Evolutionary conservation across 2,888 invertebrate genomes (phyloP), one percentile per base, ranked within the genome.

Genomic region (Nemapogon koenigi): DNA sequence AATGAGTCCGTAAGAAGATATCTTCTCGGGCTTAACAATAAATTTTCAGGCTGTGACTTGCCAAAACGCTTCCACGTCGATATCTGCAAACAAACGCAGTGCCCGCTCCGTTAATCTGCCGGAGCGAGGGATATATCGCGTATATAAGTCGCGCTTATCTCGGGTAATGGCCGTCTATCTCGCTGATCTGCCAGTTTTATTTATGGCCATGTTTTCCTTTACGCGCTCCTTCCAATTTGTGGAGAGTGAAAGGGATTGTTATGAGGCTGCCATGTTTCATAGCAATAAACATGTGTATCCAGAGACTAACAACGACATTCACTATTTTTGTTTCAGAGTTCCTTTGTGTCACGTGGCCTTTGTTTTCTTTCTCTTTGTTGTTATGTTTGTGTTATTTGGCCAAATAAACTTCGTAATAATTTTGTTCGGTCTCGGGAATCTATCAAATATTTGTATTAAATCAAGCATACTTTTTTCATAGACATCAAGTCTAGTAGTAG

Each of bases 1-100:
- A 78, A 78, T 76, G 78, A 76, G 76, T 66, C 70, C 57, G 72
- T 72, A 76, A 75, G 73, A 76, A 72, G 75, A 76, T 78, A 78
- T 76, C 73, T 66, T 62, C 58, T 57, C 52, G 64, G 66, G 63
- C 61, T 60, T 64, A 60, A 67, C 70, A 66, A 76, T 78, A 76
- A 76, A 76, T 76, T 71, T 67, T 52, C 59, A 47, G 55, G 58
- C 64, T 59, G 67, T 62, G 71, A 69, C 72, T 70, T 54, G 59
- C 70, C 62, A 55, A 72, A 73, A 78, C 59, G 66, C 59, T 63
- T 64, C 59, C 56, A 54, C 60, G 62, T 73, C 75, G 76, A 76
- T 78, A 78, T 76, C 75, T 66, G 60, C 63, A 67, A 70, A 70
- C 70, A 70, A 66, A 70, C 67, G 63, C 62, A 62, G 67, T 67